Evolutionary conservation across 2,797 vertebrate genomes (phyloP).

Genomic region (Meriones psammophilus): DNA sequence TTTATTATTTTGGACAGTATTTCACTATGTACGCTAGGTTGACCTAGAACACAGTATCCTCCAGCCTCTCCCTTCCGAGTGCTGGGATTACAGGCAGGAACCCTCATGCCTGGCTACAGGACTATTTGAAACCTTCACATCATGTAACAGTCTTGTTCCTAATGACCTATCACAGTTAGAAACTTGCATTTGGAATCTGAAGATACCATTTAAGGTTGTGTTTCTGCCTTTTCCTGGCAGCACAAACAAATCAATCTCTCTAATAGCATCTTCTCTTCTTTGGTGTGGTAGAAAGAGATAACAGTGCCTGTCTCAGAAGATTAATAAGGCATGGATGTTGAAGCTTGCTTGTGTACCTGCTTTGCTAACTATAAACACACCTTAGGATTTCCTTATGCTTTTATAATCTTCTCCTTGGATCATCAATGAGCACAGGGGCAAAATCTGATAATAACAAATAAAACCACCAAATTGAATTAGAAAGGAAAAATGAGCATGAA

Average conservation of each 20-base stretch:
- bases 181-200: not conserved
- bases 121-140: not conserved
- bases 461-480: constrained; percentile 17
- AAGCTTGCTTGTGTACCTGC: not conserved
- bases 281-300: constrained; percentile 19
- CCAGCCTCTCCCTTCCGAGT: not conserved
- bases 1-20: not conserved
- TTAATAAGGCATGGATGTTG: not conserved
- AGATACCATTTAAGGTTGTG: not conserved
- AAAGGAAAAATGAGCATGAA: not conserved
- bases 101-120: not conserved
- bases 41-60: not conserved
- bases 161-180: not conserved
- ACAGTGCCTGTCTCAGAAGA: constrained; percentile 18
- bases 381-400: not conserved
- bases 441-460: constrained; percentile 1
- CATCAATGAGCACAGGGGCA: not conserved
- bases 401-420: not conserved
- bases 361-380: constrained; percentile 15
- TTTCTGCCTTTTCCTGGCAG: not conserved
- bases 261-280: not conserved
- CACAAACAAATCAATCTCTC: not conserved
- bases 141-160: not conserved
- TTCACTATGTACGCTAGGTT: not conserved
- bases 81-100: not conserved